phyloP scores from a whole-genome alignment of 1,140 invertebrate genomes.

The Olivierus martensii region DNA sequence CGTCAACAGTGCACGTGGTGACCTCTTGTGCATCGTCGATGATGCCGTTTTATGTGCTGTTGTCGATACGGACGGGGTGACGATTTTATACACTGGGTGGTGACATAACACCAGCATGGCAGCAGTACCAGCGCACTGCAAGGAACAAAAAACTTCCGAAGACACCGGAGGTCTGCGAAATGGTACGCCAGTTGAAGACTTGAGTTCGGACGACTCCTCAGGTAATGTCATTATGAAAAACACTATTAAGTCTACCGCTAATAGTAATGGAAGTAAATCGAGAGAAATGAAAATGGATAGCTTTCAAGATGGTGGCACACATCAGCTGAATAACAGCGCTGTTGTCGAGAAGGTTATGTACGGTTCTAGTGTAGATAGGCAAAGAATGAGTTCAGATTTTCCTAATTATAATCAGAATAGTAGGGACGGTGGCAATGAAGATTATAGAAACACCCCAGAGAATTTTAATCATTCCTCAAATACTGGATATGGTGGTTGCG shows the following conservation, averaged over 20 bases:
- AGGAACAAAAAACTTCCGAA: not conserved
- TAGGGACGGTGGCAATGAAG: constrained; percentile 1
- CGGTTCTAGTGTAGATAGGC: not conserved
- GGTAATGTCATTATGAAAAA: not conserved
- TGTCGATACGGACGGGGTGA: no score
- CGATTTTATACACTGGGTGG: not conserved
- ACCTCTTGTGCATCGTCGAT: no score
- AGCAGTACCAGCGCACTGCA: not conserved
- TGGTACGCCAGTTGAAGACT: not conserved
- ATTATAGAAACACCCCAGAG: constrained; percentile 6
- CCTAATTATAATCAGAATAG: constrained; percentile 3
- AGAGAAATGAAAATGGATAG: constrained; percentile 15
- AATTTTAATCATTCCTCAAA: constrained; percentile 1
- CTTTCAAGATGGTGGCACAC: constrained; percentile 16
- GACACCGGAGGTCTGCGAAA: not conserved
- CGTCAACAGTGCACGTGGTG: no score
- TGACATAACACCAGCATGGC: constrained; percentile 1
- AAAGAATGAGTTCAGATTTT: not conserved
- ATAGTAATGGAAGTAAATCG: not conserved
- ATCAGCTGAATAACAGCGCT: constrained; percentile 2
- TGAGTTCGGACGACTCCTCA: not conserved
- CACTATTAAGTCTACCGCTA: not conserved
- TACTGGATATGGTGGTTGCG: not conserved
- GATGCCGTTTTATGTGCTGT: no score
- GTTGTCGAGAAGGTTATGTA: not conserved